Base-by-base conservation (phyloP, 2,888 invertebrate genomes). In the Cataglyphis livida region DNA sequence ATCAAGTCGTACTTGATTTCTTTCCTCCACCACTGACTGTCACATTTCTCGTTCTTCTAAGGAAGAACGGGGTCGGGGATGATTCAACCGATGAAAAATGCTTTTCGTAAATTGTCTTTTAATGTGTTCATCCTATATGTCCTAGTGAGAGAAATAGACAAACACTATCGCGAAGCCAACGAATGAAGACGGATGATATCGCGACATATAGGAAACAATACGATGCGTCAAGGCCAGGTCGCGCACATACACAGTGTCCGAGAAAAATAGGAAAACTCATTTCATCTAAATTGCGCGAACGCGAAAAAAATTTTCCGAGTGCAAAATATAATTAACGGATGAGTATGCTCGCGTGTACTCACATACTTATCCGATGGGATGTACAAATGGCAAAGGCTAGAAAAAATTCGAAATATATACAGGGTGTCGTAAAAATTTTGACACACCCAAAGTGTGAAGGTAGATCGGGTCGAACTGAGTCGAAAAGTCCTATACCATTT, bases 161-260 rank as follows among this genome's bases (percentile, higher is more conserved):
- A 59, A 48, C 48, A 18, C 35, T 51, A 57, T 70, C 75, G 25
- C 54, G 65, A 59, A 62, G 70, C 59, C 61, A 78, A 71, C 64
- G 83, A 91, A 91, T 86, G 86, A 90, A 88, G 90, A 90, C 83
- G 79, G 84, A 89, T 88, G 87, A 82, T 83, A n/a, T 84, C 82
- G 74, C 82, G 86, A 81, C 73, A 54, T 79, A 68, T 41, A 64
- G 66, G 82, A 76, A 90, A 84, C 85, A 84, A 75, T 65, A 81
- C 84, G 82, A 18, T 84, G 84, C 85, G 68, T 83, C 74, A 79
- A 74, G n/a, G 15, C 81, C 48, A 10, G 21, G 38, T 70, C 54
- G 61, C 41, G 32, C 10, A 41, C 21, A 51, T 21, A 65, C 0
- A 15, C 9, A 75, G 73, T 74, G 74, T 61, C 70, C 65, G 76